Evolutionary conservation across 2,113 vertebrate genomes (phyloP).

Genomic region (Aix galericulata): DNA sequence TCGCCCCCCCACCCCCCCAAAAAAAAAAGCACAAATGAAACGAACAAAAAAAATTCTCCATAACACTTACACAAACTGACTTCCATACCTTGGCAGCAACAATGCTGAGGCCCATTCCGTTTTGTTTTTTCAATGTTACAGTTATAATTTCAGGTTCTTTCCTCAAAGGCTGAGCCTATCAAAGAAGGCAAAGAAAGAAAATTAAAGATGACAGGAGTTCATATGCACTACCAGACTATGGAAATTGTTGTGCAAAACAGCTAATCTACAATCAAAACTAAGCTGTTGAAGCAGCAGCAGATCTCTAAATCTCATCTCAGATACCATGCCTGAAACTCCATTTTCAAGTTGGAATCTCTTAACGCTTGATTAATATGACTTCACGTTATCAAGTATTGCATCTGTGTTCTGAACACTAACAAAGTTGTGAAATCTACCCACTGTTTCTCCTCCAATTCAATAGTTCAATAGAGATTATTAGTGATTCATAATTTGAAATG

Average conservation of each 20-base stretch:
- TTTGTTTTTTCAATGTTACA: conserved; percentile 97
- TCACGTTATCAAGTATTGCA: neutral
- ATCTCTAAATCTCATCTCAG: neutral
- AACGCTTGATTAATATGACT: neutral
- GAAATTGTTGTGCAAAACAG: neutral
- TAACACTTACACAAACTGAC: neutral
- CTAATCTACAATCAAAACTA: neutral
- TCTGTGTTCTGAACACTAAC: neutral
- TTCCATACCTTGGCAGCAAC: conserved; percentile 96
- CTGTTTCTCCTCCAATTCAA: neutral
- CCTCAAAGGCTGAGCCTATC: conserved; percentile 87
- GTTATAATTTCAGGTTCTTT: conserved; percentile 98
- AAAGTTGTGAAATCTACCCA: neutral
- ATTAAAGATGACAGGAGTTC: neutral
- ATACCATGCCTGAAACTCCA: neutral
- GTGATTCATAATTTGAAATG: neutral
- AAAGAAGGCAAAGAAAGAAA: neutral
- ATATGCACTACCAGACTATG: neutral
- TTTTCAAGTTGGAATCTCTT: neutral
- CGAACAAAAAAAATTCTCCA: too few relatives aligned
- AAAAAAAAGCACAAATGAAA: too few relatives aligned
- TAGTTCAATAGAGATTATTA: neutral
- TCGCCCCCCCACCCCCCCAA: too few relatives aligned
- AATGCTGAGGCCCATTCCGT: conserved; percentile 98
- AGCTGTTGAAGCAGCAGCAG: neutral